Evolutionary conservation across 1,140 invertebrate species (phyloP).

Genomic region (Globodera rostochiensis): DNA sequence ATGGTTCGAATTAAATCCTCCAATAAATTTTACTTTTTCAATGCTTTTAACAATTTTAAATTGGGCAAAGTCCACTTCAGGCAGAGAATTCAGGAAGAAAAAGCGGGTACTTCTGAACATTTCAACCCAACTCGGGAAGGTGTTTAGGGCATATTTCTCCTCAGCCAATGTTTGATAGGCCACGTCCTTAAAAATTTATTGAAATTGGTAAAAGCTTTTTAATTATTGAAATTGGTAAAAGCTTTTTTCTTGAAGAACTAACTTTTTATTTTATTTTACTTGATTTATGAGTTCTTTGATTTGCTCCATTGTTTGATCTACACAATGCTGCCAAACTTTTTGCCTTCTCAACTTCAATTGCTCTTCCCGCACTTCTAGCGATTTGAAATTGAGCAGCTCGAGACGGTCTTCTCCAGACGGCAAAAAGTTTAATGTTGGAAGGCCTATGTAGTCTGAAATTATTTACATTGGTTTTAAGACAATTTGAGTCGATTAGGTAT

Average conservation of each 20-base stretch:
- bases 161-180: neutral
- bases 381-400: neutral
- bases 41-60: too few species aligned
- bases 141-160: neutral
- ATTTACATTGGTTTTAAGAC: too few species aligned
- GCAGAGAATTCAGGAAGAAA: too few species aligned
- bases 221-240: too few species aligned
- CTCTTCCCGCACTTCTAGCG: neutral
- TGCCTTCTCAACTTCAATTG: neutral
- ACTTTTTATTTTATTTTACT: neutral
- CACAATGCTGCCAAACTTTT: neutral
- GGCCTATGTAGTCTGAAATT: too few species aligned
- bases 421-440: neutral
- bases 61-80: too few species aligned
- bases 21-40: too few species aligned
- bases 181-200: neutral
- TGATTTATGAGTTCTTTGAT: neutral
- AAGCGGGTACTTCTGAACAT: too few species aligned
- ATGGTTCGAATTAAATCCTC: too few species aligned
- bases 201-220: too few species aligned
- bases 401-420: neutral
- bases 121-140: neutral
- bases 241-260: too few species aligned
- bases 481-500: too few species aligned
- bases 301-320: neutral